phyloP scores from a whole-genome alignment of 2,113 vertebrate species.

The Brevimyrus niger region DNA sequence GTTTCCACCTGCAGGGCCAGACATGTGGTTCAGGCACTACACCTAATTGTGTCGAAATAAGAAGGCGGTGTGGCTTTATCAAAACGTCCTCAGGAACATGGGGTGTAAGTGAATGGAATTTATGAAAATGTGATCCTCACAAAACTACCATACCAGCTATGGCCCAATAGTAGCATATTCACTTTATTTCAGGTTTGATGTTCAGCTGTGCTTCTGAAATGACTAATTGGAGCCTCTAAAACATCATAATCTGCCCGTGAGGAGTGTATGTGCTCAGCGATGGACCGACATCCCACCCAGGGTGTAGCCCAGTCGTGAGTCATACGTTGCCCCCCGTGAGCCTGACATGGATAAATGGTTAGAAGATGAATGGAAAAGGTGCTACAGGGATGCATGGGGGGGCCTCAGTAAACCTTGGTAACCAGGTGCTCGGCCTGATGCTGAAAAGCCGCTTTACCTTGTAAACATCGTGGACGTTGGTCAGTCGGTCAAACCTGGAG shows the following conservation, averaged over 20 bases:
- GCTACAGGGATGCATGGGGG: background rate
- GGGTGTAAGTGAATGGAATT: background rate
- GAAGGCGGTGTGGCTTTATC: background rate
- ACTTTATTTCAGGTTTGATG: background rate
- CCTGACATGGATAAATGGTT: background rate
- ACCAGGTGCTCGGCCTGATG: background rate
- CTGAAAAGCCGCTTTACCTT: slow-evolving; percentile 46
- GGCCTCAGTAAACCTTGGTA: background rate
- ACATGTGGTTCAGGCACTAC: background rate
- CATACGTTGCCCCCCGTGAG: background rate
- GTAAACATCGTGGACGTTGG: slow-evolving; percentile 57
- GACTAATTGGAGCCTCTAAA: background rate
- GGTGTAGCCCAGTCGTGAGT: background rate
- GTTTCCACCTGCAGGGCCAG: slow-evolving; percentile 57
- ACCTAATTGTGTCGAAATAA: background rate
- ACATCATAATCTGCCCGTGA: background rate
- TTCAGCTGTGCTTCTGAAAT: background rate
- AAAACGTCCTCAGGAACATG: background rate
- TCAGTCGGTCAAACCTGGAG: slow-evolving; percentile 63
- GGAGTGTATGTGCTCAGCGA: background rate
- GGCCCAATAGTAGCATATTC: background rate
- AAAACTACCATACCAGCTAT: background rate
- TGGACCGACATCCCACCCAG: background rate
- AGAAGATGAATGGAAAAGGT: background rate
- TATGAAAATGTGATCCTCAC: background rate